Evolutionary conservation across 2,113 vertebrate genomes (phyloP).

Genomic region (Acanthisitta chloris): DNA sequence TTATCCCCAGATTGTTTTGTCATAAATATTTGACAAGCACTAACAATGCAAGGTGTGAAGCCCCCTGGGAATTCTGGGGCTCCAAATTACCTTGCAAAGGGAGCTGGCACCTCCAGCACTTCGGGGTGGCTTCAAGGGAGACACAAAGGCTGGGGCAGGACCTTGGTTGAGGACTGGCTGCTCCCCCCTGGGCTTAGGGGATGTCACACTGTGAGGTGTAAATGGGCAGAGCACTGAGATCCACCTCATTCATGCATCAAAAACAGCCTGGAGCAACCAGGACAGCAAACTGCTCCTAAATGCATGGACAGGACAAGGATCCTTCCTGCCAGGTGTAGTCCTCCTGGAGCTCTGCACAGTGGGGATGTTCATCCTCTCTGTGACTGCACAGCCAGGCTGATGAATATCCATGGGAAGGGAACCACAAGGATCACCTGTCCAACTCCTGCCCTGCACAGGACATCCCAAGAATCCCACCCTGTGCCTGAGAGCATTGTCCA

Average conservation of each 20-base stretch:
- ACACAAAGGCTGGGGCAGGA: background rate
- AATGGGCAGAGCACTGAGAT: background rate
- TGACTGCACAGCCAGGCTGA: background rate
- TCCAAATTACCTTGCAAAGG: background rate
- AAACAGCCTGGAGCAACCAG: background rate
- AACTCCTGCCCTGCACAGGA: background rate
- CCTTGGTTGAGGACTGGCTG: fast-evolving
- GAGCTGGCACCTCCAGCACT: background rate
- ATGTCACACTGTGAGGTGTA: background rate
- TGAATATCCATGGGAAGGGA: background rate
- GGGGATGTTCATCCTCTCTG: background rate
- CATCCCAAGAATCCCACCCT: background rate
- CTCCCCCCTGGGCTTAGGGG: background rate
- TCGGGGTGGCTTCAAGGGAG: background rate
- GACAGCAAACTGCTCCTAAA: background rate
- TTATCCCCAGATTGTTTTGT: constrained; percentile 53
- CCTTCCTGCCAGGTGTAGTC: background rate
- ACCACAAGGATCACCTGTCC: background rate
- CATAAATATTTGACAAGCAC: constrained; percentile 61
- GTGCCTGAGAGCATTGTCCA: background rate
- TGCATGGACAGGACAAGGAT: background rate
- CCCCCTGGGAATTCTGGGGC: background rate
- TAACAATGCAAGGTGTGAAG: constrained; percentile 39
- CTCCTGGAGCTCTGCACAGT: background rate
- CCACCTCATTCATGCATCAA: background rate